These are phyloP conservation scores for Charina bottae DNA, from an alignment of 2,113 vertebrate genomes.

Conservation along the genomic window DNA sequence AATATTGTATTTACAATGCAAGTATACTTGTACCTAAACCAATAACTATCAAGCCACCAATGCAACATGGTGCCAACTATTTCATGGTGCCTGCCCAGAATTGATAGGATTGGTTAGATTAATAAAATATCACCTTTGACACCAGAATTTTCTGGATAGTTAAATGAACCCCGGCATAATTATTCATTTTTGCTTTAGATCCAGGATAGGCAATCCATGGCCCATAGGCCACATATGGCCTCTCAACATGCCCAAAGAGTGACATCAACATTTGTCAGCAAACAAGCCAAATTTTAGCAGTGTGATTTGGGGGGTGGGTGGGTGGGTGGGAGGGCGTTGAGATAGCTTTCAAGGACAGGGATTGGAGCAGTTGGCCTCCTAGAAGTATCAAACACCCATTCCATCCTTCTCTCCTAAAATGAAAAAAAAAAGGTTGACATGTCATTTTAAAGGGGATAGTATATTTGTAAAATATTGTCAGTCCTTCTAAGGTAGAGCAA, in stretches of 20 bases:
- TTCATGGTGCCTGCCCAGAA: too few species aligned
- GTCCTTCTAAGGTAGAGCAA: background rate
- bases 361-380: background rate
- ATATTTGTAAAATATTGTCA: background rate
- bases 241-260: background rate
- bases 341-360: too few species aligned
- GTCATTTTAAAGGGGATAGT: background rate
- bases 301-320: too few species aligned
- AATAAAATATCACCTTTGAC: too few species aligned
- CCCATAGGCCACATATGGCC: background rate
- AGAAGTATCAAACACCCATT: background rate
- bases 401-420: background rate
- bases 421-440: background rate
- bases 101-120: too few species aligned
- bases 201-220: background rate
- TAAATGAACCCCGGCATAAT: too few species aligned
- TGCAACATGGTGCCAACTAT: too few species aligned
- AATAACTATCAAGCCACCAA: background rate
- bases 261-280: background rate
- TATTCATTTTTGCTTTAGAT: background rate
- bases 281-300: background rate
- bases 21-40: background rate
- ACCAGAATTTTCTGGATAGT: too few species aligned
- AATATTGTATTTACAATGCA: background rate
- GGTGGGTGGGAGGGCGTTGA: too few species aligned